Conservation (phyloP, 2,113 vertebrate genomes). For the Perccottus glenii region DNA sequence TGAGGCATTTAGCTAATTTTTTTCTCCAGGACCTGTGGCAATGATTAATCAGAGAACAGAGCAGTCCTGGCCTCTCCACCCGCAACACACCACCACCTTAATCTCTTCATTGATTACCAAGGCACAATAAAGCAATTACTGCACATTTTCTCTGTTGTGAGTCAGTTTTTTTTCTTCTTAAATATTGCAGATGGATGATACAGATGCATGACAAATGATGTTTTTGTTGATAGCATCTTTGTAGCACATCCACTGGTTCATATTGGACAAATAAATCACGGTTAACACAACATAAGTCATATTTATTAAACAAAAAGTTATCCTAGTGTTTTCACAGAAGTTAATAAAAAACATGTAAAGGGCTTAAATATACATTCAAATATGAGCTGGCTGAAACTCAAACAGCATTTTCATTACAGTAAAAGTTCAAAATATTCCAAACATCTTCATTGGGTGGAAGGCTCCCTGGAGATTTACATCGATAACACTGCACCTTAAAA, state of each 20-base stretch:
- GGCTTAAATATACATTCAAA: conserved; percentile 66
- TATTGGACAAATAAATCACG: conserved; percentile 60
- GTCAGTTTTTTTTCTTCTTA: conserved; percentile 3
- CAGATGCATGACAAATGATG: conserved; percentile 51
- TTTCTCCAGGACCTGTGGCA: conserved; percentile 32
- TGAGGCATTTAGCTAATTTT: conserved; percentile 60
- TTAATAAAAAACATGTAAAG: conserved; percentile 59
- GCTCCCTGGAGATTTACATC: conserved; percentile 13
- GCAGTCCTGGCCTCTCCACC: conserved; percentile 46
- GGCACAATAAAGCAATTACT: conserved; percentile 45
- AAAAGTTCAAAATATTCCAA: conserved; percentile 3
- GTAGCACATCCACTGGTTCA: conserved; percentile 20
- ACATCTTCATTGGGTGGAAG: background rate
- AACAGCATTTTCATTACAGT: conserved; percentile 18
- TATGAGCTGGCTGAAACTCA: conserved; percentile 2
- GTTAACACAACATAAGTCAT: conserved; percentile 54
- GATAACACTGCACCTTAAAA: conserved; percentile 32
- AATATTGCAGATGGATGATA: conserved; percentile 3
- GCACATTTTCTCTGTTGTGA: conserved; percentile 28
- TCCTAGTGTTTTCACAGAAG: conserved; percentile 54
- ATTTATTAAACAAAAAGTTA: conserved; percentile 68
- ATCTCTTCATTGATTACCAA: conserved; percentile 70
- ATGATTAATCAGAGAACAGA: conserved; percentile 68
- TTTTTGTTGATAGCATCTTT: conserved; percentile 50
- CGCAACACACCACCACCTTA: conserved; percentile 58